Base-by-base conservation (phyloP, 1,140 invertebrate genomes). In the Anastrepha obliqua region DNA sequence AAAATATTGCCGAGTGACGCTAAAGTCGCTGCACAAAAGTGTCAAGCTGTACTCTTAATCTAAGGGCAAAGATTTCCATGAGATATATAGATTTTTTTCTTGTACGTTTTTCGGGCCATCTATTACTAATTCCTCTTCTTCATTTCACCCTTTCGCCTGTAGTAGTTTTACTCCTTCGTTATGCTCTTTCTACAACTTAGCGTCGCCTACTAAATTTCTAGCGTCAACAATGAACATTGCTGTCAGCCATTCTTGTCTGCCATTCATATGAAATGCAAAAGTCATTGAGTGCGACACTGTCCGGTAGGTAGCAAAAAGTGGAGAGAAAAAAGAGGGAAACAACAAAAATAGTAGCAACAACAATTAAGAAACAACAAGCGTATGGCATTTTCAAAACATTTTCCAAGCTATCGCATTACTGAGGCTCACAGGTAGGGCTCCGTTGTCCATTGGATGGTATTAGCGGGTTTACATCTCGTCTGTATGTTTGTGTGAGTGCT, bases 221-320 rank as follows among this genome's bases (percentile, higher is more conserved):
- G 74, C 44, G 47, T 55, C 47, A 81, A 81, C 47, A 81, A 81
- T 13, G 74, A 11, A 81, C 47, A 81, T n/a, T n/a, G 74, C 47
- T 81, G 47, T 74, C 70, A 74, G 74, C 47, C 74, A 81, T 58
- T 55, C 47, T 29, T 81, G 47, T 20, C 74, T 86, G 58, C 39
- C 58, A 60, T 39, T 86, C 85, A 86, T 86, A 86, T 62, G 55
- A 62, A 86, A 86, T 86, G 85, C 85, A 62, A 86, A 86, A 59
- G 20, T 86, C 85, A 86, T 86, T 86, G 85, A 20, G 17, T 6
- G 2, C 74, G 8, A 47, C 13, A n/a, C 13, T 81, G 59, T 29
- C 58, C 55, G 59, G 59, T 60, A 17, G 8, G 1, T 62, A 42
- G 58, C 13, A 17, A 86, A 86, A 39, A 42, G 1, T 6, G 11